Evolutionary conservation across 2,113 vertebrate species (phyloP), one percentile per base, ranked within the genome.

Genomic region (Suncus etruscus): DNA sequence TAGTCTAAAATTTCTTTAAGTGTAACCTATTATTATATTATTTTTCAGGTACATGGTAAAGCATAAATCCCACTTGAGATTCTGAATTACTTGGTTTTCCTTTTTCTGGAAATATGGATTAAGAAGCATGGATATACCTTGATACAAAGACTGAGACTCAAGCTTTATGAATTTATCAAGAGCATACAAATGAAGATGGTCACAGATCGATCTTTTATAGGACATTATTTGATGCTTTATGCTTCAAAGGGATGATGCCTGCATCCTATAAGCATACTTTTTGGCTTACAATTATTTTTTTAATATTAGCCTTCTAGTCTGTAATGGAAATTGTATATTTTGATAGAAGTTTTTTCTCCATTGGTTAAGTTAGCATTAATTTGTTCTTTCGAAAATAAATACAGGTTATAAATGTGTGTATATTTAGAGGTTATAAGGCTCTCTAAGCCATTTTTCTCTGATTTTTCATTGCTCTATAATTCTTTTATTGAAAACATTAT

Each of bases 21-120:
- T 47, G 22, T 92, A 83, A 92, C 74, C 20, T 92, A 14, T 78
- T 92, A 14, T 78, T 91, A 24, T 85, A 54, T 77, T 92, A 65
- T 73, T 95, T 81, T 81, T 11, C 97, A 99, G 99, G 98, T 99
- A 99, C 97, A 98, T 99, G 99, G 99, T 99, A 92, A 99, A 99
- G 97, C 99, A 99, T 98, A 99, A 99, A 98, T 98, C 99, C 91
- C 99, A 99, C 97, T 98, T 99, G 97, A 98, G 99, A 97, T 99
- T 99, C 98, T 99, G 98, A 99, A 95, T 95, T 76, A 75, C 92
- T 91, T 72, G 94, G 92, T 96, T 97, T 92, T 94, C 95, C 93
- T 95, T 97, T 97, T 98, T 97, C 96, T 95, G 96, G 96, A 95
- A 87, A 94, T 95, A 90, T 95, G 97, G 96, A 98, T 98, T 95